Conservation (phyloP, 2,888 invertebrate genomes). For the Eledona agricola region DNA sequence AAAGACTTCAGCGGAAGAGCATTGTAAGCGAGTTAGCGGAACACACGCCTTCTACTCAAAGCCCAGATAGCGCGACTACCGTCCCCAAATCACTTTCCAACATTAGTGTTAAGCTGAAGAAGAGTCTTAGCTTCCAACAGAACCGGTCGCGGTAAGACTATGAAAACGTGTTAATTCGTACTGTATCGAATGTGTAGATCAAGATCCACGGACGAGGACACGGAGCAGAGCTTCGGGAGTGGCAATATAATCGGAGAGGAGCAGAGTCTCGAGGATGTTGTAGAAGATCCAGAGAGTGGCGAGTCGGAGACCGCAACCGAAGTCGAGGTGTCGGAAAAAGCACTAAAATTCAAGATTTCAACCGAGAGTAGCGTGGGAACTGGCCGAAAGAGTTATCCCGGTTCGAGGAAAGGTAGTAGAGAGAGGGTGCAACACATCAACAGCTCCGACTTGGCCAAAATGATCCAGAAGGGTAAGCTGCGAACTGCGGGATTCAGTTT, state of each 20-base stretch:
- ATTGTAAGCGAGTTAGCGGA: constrained; percentile 63
- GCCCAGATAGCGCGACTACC: constrained; percentile 61
- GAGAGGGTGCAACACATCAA: constrained; percentile 65
- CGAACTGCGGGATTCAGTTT: constrained; percentile 57
- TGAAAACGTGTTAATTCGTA: not conserved
- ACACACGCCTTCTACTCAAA: constrained; percentile 60
- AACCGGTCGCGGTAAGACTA: constrained; percentile 59
- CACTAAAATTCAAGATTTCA: constrained; percentile 79
- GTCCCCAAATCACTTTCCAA: constrained; percentile 64
- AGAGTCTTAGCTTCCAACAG: constrained; percentile 63
- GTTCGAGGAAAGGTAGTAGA: constrained; percentile 74
- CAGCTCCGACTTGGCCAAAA: constrained; percentile 63
- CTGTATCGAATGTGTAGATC: constrained; percentile 58
- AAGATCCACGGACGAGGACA: constrained; percentile 65
- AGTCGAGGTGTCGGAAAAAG: constrained; percentile 78
- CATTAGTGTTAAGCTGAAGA: constrained; percentile 66
- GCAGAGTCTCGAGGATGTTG: constrained; percentile 64
- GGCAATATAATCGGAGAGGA: constrained; percentile 50
- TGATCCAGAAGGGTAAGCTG: constrained; percentile 64
- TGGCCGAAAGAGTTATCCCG: constrained; percentile 72
- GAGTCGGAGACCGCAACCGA: constrained; percentile 74
- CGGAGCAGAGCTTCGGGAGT: constrained; percentile 59
- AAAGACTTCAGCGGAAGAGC: constrained; percentile 68
- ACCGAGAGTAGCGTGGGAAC: constrained; percentile 68
- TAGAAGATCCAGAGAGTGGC: constrained; percentile 69